These are phyloP conservation scores for Temnothorax curvispinosus DNA, from an alignment of 1,140 invertebrate genomes.

Conservation along the genomic window DNA sequence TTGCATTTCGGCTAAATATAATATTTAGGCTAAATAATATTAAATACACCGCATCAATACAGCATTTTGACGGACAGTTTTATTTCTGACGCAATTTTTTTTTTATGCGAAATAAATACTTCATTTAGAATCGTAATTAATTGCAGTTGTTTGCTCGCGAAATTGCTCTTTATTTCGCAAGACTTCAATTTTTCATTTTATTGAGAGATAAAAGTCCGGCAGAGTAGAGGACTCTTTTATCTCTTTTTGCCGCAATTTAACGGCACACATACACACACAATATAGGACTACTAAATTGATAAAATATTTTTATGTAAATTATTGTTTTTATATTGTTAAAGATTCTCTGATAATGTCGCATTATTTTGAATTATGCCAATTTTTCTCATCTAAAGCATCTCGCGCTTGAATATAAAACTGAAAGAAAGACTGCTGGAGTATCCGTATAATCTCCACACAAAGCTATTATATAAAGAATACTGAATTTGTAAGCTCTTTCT, in stretches of 20 bases:
- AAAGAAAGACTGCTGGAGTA: not conserved
- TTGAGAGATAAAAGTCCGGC: not conserved
- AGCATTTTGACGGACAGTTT: not conserved
- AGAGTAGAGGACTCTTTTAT: not conserved
- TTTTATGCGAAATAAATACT: conserved; percentile 29
- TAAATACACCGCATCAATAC: conserved; percentile 2
- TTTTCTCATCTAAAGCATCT: not conserved
- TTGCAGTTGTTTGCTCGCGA: conserved; percentile 22
- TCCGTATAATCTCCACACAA: not conserved
- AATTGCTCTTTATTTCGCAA: conserved; percentile 37
- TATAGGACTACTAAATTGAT: not conserved
- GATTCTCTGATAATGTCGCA: not conserved
- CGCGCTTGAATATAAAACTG: not conserved
- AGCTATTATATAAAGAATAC: not conserved
- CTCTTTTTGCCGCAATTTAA: not conserved
- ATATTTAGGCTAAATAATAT: not conserved
- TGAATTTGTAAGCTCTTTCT: not conserved
- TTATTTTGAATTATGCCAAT: not conserved
- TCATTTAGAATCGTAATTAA: conserved; percentile 18
- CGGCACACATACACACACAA: too few species aligned
- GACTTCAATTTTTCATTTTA: conserved; percentile 27
- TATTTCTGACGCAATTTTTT: conserved; percentile 17
- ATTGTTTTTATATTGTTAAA: not conserved
- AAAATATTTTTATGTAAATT: not conserved
- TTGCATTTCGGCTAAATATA: not conserved